These are phyloP conservation scores for Quadroppia sp. DNA, from an alignment of 2,888 invertebrate genomes.

Conservation along the genomic window DNA sequence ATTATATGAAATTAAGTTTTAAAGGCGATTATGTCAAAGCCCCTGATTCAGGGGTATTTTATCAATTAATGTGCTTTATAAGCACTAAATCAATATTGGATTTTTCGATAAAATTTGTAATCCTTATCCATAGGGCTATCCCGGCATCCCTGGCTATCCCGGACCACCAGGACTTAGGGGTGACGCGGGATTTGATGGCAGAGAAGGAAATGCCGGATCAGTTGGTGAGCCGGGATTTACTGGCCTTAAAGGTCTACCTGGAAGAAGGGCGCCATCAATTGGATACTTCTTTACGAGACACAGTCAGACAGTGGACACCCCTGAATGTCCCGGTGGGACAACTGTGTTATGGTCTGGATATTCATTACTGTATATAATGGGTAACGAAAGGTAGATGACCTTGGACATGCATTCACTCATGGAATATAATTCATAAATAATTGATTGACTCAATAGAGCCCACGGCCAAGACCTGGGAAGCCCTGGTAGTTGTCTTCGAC, in stretches of 20 bases:
- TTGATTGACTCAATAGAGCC: constrained; percentile 26
- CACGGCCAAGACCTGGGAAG: constrained; percentile 57
- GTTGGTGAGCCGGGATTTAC: constrained; percentile 3
- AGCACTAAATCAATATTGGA: too few species aligned
- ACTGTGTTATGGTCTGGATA: constrained; percentile 92
- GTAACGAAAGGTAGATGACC: constrained; percentile 93
- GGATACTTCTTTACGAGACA: constrained; percentile 60
- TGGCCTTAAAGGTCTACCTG: constrained; percentile 3
- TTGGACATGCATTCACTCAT: too few species aligned
- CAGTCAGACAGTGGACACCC: constrained; percentile 77
- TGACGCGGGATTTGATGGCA: constrained; percentile 24
- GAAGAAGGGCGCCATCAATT: constrained; percentile 21
- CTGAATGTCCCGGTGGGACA: constrained; percentile 79
- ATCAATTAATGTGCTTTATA: too few species aligned
- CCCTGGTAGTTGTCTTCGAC: constrained; percentile 86
- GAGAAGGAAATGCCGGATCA: constrained; percentile 11
- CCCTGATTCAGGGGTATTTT: too few species aligned
- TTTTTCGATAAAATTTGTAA: too few species aligned
- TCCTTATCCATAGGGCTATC: background rate
- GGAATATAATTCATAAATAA: too few species aligned
- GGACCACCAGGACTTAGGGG: constrained; percentile 15
- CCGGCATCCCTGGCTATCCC: constrained; percentile 17
- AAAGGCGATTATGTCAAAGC: too few species aligned
- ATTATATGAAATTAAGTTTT: too few species aligned
- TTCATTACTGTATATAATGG: constrained; percentile 90